These are phyloP conservation scores for Rhea pennata DNA, from an alignment of 2,113 vertebrate species.

Conservation along the genomic window DNA sequence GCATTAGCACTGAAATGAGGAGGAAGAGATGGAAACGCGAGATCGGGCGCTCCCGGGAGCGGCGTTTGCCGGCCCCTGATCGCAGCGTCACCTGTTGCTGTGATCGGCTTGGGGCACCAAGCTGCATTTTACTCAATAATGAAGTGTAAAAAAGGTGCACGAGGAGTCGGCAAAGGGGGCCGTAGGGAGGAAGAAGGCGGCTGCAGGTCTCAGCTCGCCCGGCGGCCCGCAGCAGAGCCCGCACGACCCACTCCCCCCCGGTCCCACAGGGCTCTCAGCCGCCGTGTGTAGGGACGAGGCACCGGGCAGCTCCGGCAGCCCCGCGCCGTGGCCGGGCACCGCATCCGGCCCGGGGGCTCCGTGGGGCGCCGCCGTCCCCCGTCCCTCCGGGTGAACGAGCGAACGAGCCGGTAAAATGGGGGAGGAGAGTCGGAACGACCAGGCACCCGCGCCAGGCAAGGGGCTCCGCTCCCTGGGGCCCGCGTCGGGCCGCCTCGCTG, in stretches of 20 bases:
- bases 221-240: background rate
- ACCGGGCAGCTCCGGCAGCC: too few relatives aligned
- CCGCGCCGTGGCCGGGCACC: rapidly evolving
- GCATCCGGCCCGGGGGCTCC: too few relatives aligned
- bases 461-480: too few relatives aligned
- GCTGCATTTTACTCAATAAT: background rate
- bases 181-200: background rate
- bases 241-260: rapidly evolving
- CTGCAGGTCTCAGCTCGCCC: background rate
- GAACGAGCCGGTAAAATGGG: too few relatives aligned
- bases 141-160: background rate
- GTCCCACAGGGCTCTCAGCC: too few relatives aligned
- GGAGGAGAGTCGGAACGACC: background rate
- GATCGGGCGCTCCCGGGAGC: too few relatives aligned
- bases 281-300: too few relatives aligned
- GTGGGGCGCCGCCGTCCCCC: background rate
- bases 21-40: background rate
- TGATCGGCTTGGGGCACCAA: background rate
- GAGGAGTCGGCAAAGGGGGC: background rate
- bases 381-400: background rate
- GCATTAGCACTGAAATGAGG: background rate
- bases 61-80: background rate
- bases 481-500: too few relatives aligned
- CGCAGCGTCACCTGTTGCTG: constrained; percentile 36
- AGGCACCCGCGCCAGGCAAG: too few relatives aligned